Evolutionary conservation across 2,113 vertebrate genomes (phyloP), one percentile per base, ranked within the genome.

Genomic region (Rhinichthys klamathensis): DNA sequence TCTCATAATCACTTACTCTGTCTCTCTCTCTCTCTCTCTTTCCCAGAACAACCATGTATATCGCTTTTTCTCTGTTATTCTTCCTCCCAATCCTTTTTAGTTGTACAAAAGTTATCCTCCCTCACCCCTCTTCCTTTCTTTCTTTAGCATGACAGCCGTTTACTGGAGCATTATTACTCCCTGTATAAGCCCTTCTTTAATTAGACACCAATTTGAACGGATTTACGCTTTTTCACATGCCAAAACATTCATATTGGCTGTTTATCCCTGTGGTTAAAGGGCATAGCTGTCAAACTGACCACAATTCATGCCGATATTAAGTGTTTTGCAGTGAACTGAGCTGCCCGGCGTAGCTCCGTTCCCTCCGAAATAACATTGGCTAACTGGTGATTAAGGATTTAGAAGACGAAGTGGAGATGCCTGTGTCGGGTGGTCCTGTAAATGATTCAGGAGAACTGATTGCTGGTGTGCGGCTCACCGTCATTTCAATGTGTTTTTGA

Each of bases 151-250:
- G 80, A 85, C 80, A 83, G 84, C 70, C 74, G 13, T 58, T 76
- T 60, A 60, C 60, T 77, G 73, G 70, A 84, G 75, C 84, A 69
- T 84, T 82, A 69, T 81, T 51, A 84, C 76, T 82, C 87, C 89
- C 90, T 91, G 73, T 87, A 82, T 91, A 91, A 93, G 92, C 92
- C 61, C 91, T 88, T 84, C 90, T 89, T 92, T 93, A 92, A 94
- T 94, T 93, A 94, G 89, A 83, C 86, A 54, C 85, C 86, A 92
- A 92, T 93, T 93, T 93, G 90, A 90, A 92, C 80, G 91, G 89
- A 93, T 94, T 93, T 92, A 92, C 85, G 56, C 90, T 92, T 73
- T 90, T 92, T 90, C 88, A 88, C 90, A 90, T 25, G 69, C 86
- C 89, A 92, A 91, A 90, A 91, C 89, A 84, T 90, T 84, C 90